Conservation (phyloP, 2,113 vertebrate genomes). For the Manacus vitellinus region DNA sequence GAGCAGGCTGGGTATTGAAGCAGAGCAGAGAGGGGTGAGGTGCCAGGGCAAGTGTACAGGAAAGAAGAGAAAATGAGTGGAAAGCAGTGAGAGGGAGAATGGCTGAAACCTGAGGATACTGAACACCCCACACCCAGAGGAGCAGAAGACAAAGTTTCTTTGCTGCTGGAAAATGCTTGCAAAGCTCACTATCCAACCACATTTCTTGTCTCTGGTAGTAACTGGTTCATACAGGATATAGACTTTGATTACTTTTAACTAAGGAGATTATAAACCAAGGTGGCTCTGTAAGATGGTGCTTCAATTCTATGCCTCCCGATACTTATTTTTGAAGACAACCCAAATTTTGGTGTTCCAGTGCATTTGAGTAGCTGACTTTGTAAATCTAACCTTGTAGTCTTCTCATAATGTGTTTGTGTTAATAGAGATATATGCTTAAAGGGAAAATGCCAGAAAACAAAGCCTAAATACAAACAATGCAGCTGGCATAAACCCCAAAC, state of each 20-base stretch:
- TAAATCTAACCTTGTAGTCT: not conserved
- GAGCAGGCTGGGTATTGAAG: not conserved
- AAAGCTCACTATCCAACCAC: not conserved
- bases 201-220: not conserved
- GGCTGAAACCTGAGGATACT: accelerated
- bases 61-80: not conserved
- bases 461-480: not conserved
- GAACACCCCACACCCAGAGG: not conserved
- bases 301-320: not conserved
- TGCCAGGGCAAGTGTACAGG: not conserved
- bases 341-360: not conserved
- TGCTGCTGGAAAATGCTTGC: not conserved
- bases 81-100: not conserved
- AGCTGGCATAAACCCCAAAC: not conserved
- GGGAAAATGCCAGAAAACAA: not conserved
- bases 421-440: not conserved
- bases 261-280: not conserved
- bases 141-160: not conserved
- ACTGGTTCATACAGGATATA: not conserved
- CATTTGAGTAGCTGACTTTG: not conserved
- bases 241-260: not conserved
- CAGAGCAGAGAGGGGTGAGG: not conserved
- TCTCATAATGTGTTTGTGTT: not conserved
- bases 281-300: not conserved
- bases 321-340: not conserved